Base-by-base conservation (phyloP, 1,140 invertebrate genomes). In the Wasmannia auropunctata region DNA sequence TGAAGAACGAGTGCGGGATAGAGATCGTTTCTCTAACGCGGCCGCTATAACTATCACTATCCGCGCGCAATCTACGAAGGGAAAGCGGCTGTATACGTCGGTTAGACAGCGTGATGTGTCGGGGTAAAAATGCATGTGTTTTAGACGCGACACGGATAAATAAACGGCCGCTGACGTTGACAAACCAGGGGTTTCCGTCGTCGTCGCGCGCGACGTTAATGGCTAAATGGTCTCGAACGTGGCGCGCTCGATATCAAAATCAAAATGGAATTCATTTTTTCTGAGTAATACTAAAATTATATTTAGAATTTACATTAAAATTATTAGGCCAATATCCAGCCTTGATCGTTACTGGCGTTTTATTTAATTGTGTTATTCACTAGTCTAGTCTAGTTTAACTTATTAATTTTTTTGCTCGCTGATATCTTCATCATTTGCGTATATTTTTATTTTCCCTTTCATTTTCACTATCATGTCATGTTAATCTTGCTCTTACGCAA, bases 91-190 rank as follows among this genome's bases (percentile, higher is more conserved):
- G 49, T 40, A 28, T 31, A 54, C 14, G 51, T 72, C 65, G 56
- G 25, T 67, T 51, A 49, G 65, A 67, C 37, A 19, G 77, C 25
- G 11, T 28, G 34, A n/a, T 28, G 74, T 7, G 51, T 56, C 58
- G 37, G 56, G 37, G 58, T 88, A 65, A 88, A 89, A 86, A 86
- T 76, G 60, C 58, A n/a, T n/a, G 31, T 56, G n/a, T 87, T 58
- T 60, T 43, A 40, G n/a, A 11, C 25, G 34, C 60, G 84, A 76
- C 87, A 76, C 75, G 87, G 62, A 58, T 88, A 89, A 89, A 89
- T 89, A 89, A 89, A 89, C 88, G 79, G 28, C 25, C 37, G 67
- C 28, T 69, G 74, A 51, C 62, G 84, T 81, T 86, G 87, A 85
- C 84, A 89, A 83, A 88, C 69, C 72, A 70, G 84, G 37, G 67